A percentile compares a stretch with the other conserved stretches of the same genome.
Conservation (phyloP, 2,888 invertebrate species). For the Argyra leucocephala region DNA sequence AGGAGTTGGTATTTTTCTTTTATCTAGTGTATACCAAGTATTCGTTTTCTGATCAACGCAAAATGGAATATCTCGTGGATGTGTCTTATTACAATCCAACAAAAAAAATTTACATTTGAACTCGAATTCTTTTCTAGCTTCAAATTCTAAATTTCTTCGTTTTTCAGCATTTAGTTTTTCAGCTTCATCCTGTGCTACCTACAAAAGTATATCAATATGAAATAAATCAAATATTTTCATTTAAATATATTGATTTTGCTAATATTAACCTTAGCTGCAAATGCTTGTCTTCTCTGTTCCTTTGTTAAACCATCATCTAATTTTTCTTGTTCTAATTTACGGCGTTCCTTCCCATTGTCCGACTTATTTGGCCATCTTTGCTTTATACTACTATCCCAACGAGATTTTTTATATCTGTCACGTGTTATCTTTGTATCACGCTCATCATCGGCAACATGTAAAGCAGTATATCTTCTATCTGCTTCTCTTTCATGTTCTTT, state of each 20-base stretch:
- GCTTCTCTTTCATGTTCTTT: slow-evolving; percentile 90
- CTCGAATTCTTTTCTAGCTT: slow-evolving; percentile 34
- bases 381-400: slow-evolving; percentile 17
- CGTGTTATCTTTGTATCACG: slow-evolving; percentile 23
- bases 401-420: slow-evolving; percentile 18
- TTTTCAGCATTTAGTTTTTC: slow-evolving; percentile 39
- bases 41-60: slow-evolving; percentile 39
- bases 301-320: slow-evolving; percentile 30
- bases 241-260: too few relatives aligned
- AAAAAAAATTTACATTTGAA: slow-evolving; percentile 40
- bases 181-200: slow-evolving; percentile 41
- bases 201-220: neutral
- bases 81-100: slow-evolving; percentile 33
- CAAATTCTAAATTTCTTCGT: slow-evolving; percentile 9
- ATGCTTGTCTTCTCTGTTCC: slow-evolving; percentile 38
- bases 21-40: slow-evolving; percentile 39
- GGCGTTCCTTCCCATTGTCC: slow-evolving; percentile 15
- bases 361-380: slow-evolving; percentile 18
- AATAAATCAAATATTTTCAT: slow-evolving; percentile 10
- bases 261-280: slow-evolving; percentile 41
- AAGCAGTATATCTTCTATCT: slow-evolving; percentile 46
- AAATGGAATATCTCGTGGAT: slow-evolving; percentile 36
- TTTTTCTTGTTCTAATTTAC: neutral
- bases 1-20: slow-evolving; percentile 34
- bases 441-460: slow-evolving; percentile 18